Evolutionary conservation across 2,113 vertebrate species (phyloP), one percentile per base, ranked within the genome.

Genomic region (Panthera uncia): DNA sequence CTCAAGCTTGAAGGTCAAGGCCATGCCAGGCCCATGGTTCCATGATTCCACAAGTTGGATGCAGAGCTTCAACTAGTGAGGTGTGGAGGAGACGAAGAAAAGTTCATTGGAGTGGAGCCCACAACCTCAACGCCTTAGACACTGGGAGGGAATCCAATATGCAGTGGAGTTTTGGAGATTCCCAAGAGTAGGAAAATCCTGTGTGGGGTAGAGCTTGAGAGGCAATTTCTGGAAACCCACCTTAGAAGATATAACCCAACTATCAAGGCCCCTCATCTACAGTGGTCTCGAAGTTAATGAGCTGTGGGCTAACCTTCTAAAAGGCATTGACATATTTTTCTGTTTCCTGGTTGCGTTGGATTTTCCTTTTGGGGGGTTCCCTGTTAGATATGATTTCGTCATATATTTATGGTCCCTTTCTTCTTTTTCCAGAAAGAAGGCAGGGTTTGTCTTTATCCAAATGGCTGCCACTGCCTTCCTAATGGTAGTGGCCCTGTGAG

Each of bases 191-290:
- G 19, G 7, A n/a, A 55, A 68, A 14, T 1, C 5, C 15, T 3
- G 4, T 29, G 27, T 7, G 3, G 33, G 36, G 36, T n/a, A 31
- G 69, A 73, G 2, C 36, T 69, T 1, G 13, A 15, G 73, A 89
- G 38, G 19, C 11, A 33, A 3, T 23, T 85, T 78, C 45, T 1
- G 45, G 87, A 90, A 86, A 33, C 14, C 65, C 11, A 9, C 50
- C 86, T 29, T 41, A 11, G 41, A 48, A 16, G 65, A 61, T 0
- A 0, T 4, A n/a, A 16, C 45, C 27, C 7, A 0, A 33, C 0
- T 11, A 19, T 16, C 38, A 23, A 33, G n/a, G 14, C 6, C 14
- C 2, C 2, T 19, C 12, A 27, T 38, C n/a, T 29, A 2, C 12
- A 29, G 14, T 14, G 14, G 57, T 33, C 50, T 63, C 38, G 12